Conservation (phyloP, 2,113 vertebrate genomes). For the Trematocara zebra region DNA sequence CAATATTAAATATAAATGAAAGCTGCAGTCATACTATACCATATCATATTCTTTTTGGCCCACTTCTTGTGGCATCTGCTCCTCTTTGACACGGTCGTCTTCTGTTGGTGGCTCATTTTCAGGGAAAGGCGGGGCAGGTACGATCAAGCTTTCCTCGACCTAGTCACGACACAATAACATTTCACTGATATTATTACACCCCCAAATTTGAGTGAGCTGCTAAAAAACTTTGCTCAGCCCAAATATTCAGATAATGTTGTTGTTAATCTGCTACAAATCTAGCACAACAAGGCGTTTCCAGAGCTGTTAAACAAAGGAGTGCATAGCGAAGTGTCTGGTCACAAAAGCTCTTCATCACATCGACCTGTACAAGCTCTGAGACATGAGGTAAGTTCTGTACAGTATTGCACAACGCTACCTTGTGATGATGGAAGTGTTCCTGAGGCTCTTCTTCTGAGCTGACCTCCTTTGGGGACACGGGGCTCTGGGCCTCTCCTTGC, state of each 20-base stretch:
- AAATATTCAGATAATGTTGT: neutral
- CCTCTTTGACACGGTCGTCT: constrained; percentile 34
- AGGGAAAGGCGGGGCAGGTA: constrained; percentile 17
- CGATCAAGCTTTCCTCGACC: constrained; percentile 63
- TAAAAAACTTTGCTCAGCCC: neutral
- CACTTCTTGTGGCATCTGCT: constrained; percentile 45
- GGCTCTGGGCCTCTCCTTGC: constrained; percentile 60
- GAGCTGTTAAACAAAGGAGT: neutral
- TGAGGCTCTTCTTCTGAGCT: constrained; percentile 66
- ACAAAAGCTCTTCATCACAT: neutral
- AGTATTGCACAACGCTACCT: neutral
- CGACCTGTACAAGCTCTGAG: neutral
- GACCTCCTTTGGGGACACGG: constrained; percentile 67
- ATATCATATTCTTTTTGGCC: constrained; percentile 39
- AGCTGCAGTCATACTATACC: constrained; percentile 1
- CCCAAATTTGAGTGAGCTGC: neutral
- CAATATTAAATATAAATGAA: neutral
- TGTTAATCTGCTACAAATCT: neutral
- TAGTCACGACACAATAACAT: constrained; percentile 15
- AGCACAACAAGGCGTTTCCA: neutral
- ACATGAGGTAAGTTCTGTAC: neutral
- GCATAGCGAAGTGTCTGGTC: neutral
- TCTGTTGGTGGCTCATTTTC: constrained; percentile 31
- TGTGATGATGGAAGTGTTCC: constrained; percentile 23
- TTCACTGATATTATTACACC: neutral